Evolutionary conservation across 2,888 invertebrate genomes (phyloP).

Genomic region (Meta bourneti): DNA sequence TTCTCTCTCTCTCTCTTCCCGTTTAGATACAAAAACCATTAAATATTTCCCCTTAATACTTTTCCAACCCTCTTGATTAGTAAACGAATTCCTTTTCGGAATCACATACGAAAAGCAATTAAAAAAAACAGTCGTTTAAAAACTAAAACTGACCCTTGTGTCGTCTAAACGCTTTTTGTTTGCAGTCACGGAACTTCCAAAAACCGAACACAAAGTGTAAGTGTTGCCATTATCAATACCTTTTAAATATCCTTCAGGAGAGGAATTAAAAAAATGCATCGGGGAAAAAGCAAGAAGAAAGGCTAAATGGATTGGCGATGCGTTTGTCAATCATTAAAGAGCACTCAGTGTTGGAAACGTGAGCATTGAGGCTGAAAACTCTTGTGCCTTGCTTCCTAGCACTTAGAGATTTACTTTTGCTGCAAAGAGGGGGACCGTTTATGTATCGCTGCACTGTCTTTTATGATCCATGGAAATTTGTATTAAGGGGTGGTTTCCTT

Average conservation of each 20-base stretch:
- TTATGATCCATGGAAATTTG: background rate
- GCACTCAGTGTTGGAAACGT: conserved; percentile 45
- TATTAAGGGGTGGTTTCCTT: background rate
- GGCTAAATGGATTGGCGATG: conserved; percentile 47
- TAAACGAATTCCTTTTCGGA: background rate
- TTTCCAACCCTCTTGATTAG: background rate
- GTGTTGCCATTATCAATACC: conserved; percentile 48
- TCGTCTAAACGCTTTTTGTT: conserved; percentile 5
- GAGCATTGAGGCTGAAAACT: conserved; percentile 50
- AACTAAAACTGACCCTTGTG: background rate
- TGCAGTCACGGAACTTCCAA: conserved; percentile 16
- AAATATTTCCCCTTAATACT: background rate
- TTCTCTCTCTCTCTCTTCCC: no score
- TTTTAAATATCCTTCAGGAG: conserved; percentile 40
- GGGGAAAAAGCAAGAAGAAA: background rate
- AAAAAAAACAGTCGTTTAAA: conserved; percentile 8
- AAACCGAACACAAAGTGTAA: conserved; percentile 1
- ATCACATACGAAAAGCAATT: background rate
- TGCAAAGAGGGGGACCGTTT: conserved; percentile 9
- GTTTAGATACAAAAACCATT: background rate
- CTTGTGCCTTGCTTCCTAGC: conserved; percentile 39
- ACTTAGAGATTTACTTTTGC: conserved; percentile 43
- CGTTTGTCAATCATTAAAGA: conserved; percentile 61
- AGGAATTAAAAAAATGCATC: conserved; percentile 23
- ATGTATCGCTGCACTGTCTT: background rate